Conservation (phyloP, 2,797 vertebrate species). For the Chaetophractus vellerosus region DNA sequence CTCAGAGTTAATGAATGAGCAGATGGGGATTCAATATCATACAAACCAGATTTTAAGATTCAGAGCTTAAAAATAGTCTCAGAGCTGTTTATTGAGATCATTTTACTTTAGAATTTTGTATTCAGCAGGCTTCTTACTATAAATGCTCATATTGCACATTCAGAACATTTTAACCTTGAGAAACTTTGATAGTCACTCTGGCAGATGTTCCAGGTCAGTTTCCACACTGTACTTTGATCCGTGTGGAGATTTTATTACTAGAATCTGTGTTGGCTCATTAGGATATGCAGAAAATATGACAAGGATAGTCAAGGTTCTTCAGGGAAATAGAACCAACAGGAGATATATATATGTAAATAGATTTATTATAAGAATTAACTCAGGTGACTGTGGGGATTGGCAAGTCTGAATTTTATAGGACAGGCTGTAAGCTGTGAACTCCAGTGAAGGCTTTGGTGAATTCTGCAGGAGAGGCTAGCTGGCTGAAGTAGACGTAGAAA, state of each 20-base stretch:
- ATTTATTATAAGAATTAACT: too few species aligned
- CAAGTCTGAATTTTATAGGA: too few species aligned
- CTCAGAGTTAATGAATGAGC: not conserved
- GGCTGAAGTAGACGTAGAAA: too few species aligned
- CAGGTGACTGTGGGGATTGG: too few species aligned
- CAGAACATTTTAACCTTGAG: not conserved
- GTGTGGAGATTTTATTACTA: not conserved
- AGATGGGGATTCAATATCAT: not conserved
- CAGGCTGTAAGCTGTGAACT: too few species aligned
- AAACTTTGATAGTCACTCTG: not conserved
- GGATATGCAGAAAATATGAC: not conserved
- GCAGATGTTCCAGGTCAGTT: not conserved
- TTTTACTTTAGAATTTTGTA: constrained; percentile 36
- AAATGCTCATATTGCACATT: not conserved
- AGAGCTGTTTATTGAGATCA: constrained; percentile 2
- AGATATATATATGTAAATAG: too few species aligned
- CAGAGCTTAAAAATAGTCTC: not conserved
- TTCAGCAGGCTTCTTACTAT: constrained; percentile 4
- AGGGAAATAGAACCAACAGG: too few species aligned
- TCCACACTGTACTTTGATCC: constrained; percentile 13
- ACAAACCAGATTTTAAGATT: not conserved
- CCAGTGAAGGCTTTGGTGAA: too few species aligned
- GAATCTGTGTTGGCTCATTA: not conserved
- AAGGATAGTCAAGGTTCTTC: too few species aligned
- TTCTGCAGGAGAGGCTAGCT: too few species aligned